Conservation (phyloP, 1,140 invertebrate genomes). For the Cardiocondyla obscurior region DNA sequence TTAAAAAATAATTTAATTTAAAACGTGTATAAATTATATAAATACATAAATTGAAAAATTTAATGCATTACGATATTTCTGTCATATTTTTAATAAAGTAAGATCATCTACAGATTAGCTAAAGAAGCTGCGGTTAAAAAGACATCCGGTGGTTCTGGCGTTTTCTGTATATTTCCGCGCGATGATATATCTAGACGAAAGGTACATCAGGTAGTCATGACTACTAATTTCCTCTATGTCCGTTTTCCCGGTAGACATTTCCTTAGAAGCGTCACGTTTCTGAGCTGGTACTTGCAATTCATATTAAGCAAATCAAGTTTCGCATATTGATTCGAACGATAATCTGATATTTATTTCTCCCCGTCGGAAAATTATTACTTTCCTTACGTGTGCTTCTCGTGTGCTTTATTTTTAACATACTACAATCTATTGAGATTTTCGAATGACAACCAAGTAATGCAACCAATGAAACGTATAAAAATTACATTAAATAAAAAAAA, state of each 20-base stretch:
- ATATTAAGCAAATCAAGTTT: not conserved
- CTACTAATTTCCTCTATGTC: slow-evolving; percentile 67
- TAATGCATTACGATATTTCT: not conserved
- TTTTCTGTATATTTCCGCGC: slow-evolving; percentile 22
- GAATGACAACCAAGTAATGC: not conserved
- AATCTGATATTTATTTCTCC: slow-evolving; percentile 10
- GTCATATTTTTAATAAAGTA: slow-evolving; percentile 2
- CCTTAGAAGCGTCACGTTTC: slow-evolving; percentile 28
- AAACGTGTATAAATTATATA: not conserved
- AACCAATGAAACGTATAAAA: not conserved
- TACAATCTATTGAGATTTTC: not conserved
- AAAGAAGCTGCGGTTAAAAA: not conserved
- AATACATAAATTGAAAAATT: not conserved
- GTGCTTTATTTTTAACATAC: not conserved
- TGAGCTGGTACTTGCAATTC: not conserved
- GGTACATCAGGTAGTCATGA: slow-evolving; percentile 53
- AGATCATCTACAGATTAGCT: slow-evolving; percentile 1
- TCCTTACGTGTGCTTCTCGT: not conserved
- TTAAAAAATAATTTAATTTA: too few species aligned
- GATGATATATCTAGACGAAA: slow-evolving; percentile 21
- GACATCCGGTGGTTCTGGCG: not conserved
- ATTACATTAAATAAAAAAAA: slow-evolving; percentile 5
- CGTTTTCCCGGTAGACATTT: slow-evolving; percentile 32
- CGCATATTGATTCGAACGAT: slow-evolving; percentile 11
- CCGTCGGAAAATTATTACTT: not conserved